Percentiles rank a stretch among this genome's conserved stretches.
Conservation (phyloP, 1,140 invertebrate genomes). For the Drosophila nannoptera region DNA sequence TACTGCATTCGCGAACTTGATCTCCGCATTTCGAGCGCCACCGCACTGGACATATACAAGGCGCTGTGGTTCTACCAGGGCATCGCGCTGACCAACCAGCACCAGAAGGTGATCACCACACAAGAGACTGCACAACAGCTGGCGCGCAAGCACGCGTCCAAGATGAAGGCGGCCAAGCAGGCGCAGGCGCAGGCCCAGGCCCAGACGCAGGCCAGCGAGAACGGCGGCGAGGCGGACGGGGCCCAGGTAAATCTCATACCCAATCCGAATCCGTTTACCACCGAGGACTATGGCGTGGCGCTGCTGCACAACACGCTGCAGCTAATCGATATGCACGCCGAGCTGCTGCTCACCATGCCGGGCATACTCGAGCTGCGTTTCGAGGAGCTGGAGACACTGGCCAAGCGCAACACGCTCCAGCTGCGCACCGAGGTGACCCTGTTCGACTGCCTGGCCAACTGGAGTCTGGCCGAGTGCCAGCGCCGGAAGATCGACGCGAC, state of each 20-base stretch:
- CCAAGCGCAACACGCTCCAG: slow-evolving; percentile 70
- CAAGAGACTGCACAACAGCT: slow-evolving; percentile 61
- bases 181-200: slow-evolving; percentile 29
- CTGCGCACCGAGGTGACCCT: slow-evolving; percentile 69
- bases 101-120: slow-evolving; percentile 71
- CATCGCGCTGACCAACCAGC: slow-evolving; percentile 66
- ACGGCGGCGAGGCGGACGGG: slow-evolving; percentile 37
- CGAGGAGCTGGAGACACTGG: slow-evolving; percentile 76
- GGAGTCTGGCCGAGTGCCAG: slow-evolving; percentile 73
- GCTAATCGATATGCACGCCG: slow-evolving; percentile 77
- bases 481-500: slow-evolving; percentile 70
- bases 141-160: slow-evolving; percentile 55
- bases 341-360: slow-evolving; percentile 59
- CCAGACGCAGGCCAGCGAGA: slow-evolving; percentile 30
- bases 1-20: slow-evolving; percentile 78
- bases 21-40: slow-evolving; percentile 70
- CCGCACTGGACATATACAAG: slow-evolving; percentile 74
- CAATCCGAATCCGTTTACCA: slow-evolving; percentile 76
- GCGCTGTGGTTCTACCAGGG: slow-evolving; percentile 76
- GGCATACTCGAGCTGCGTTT: slow-evolving; percentile 69
- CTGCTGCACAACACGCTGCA: slow-evolving; percentile 75
- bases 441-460: slow-evolving; percentile 72
- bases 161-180: slow-evolving; percentile 60
- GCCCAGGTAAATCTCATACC: slow-evolving; percentile 60
- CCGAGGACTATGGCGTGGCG: slow-evolving; percentile 74